These are phyloP conservation scores for Micrastur ruficollis DNA, from an alignment of 2,797 vertebrate genomes.

Conservation along the genomic window DNA sequence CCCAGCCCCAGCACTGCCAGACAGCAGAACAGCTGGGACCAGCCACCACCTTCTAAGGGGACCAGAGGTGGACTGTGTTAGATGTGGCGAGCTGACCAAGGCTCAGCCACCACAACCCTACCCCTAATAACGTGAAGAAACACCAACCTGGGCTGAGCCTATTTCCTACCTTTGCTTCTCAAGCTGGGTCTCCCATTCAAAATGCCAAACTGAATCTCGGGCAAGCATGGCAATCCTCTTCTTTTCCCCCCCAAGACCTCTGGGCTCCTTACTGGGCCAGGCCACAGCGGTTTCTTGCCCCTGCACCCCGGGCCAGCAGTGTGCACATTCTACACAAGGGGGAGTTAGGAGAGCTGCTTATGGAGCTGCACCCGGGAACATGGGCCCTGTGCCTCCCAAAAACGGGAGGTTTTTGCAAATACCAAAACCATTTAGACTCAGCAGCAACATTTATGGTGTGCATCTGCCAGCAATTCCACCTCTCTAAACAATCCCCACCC, in stretches of 20 bases:
- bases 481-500: background rate
- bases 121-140: fast-evolving
- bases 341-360: background rate
- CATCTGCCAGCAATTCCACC: background rate
- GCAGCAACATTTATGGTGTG: background rate
- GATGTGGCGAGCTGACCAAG: background rate
- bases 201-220: background rate
- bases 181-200: background rate
- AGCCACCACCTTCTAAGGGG: background rate
- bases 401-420: background rate
- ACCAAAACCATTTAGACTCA: background rate
- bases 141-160: background rate
- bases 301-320: background rate
- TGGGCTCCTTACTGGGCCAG: background rate
- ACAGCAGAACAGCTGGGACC: background rate
- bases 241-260: background rate
- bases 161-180: background rate
- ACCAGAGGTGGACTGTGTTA: fast-evolving
- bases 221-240: fast-evolving
- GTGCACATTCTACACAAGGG: background rate
- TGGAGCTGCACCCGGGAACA: background rate
- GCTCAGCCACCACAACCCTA: background rate
- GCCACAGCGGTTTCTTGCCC: background rate
- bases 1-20: background rate
- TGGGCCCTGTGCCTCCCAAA: background rate